Base-by-base conservation (phyloP, 2,797 vertebrate genomes). In the Cyclopterus lumpus region DNA sequence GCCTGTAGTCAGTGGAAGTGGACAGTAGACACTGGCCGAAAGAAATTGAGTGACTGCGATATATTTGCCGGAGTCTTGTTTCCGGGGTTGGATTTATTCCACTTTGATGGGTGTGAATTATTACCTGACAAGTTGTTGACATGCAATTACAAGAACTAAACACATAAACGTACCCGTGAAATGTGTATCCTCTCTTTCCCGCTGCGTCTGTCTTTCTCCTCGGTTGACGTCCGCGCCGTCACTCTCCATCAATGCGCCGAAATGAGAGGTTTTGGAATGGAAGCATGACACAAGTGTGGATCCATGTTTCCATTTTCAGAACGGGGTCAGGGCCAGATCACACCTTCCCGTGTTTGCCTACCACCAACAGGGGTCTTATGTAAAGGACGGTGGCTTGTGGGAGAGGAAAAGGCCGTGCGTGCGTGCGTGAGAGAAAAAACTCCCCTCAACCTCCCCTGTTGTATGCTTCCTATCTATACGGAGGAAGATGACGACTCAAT, bases 291-390 rank as follows among this genome's bases (percentile, higher is more conserved):
- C 73, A 8, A 49, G 75, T 32, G 26, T 34, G 22, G 77, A 86
- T 61, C 54, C 42, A 3, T n/a, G 67, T 77, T 82, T 86, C 73
- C 62, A 80, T 86, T 86, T 91, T 82, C 40, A 84, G 67, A 81
- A 36, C 2, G 40, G 59, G 84, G 77, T 88, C 71, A 64, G 67
- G 80, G 83, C 72, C 84, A 80, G 62, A 80, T 90, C 75, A 75
- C 86, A 82, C 71, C 77, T 84, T 67, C 58, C 15, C 32, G 1
- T 72, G 80, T 84, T 76, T 66, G 64, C 42, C 71, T 79, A 5
- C 5, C 74, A 57, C 53, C 5, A 7, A 6, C 74, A 0, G 70
- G 59, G 62, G 51, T 22, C 69, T 84, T 49, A 72, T 79, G 63
- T 72, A 78, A 84, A 83, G 63, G 18, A n/a, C 77, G 34, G 62